Conservation (phyloP, 2,797 vertebrate genomes). For the Gadopsis bispinosus region DNA sequence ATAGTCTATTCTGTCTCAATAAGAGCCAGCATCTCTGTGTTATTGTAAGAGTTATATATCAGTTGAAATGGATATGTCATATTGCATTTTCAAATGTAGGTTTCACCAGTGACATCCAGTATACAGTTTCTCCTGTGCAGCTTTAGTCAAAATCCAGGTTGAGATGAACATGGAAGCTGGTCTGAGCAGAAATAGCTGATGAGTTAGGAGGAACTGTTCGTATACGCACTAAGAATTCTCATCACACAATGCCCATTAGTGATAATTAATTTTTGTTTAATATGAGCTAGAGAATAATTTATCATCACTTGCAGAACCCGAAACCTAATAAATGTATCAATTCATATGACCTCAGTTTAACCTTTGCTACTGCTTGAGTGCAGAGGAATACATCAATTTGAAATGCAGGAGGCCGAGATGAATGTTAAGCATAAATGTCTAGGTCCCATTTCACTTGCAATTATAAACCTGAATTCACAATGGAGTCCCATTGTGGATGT, state of each 20-base stretch:
- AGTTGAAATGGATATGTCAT: conserved; percentile 35
- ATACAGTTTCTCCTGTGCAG: conserved; percentile 11
- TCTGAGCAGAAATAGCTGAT: conserved; percentile 28
- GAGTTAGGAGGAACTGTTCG: conserved; percentile 14
- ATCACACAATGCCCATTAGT: conserved; percentile 62
- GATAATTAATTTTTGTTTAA: conserved; percentile 66
- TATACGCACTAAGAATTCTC: conserved; percentile 42
- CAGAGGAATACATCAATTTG: conserved; percentile 62
- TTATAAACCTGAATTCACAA: conserved; percentile 10
- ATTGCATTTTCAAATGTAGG: conserved; percentile 41
- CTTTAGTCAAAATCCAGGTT: conserved; percentile 14
- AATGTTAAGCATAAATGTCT: conserved; percentile 51
- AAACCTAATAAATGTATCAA: conserved; percentile 72
- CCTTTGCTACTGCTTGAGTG: conserved; percentile 63
- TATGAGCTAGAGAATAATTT: conserved; percentile 68
- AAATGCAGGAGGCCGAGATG: conserved; percentile 49
- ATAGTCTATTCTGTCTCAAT: conserved; percentile 46
- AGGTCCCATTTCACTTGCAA: conserved; percentile 22
- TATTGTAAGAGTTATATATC: conserved; percentile 16
- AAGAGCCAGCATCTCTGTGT: conserved; percentile 18
- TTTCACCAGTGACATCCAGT: not conserved
- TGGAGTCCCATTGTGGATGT: not conserved
- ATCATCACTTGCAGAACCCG: conserved; percentile 44
- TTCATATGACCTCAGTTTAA: conserved; percentile 69
- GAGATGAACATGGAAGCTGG: conserved; percentile 1